Evolutionary conservation across 2,888 invertebrate species (phyloP).

Genomic region (Sepiola atlantica): DNA sequence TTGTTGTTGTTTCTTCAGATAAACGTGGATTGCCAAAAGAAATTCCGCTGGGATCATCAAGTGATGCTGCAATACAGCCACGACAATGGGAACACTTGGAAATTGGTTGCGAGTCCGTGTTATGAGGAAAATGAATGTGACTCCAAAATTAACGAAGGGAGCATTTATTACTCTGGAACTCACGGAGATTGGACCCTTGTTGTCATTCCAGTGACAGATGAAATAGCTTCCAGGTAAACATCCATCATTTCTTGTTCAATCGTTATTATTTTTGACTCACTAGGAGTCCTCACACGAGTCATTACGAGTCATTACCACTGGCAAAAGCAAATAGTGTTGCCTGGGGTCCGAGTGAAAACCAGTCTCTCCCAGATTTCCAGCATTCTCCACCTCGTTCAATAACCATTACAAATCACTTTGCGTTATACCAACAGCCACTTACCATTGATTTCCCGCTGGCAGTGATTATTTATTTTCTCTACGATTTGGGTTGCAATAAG

Average conservation of each 20-base stretch:
- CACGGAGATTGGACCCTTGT: conserved; percentile 73
- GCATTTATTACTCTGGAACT: conserved; percentile 72
- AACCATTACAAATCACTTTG: too few relatives aligned
- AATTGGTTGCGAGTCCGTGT: conserved; percentile 71
- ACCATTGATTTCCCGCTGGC: too few relatives aligned
- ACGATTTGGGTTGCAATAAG: too few relatives aligned
- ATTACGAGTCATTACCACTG: too few relatives aligned
- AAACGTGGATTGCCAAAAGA: conserved; percentile 73
- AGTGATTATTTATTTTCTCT: too few relatives aligned
- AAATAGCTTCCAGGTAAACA: conserved; percentile 57
- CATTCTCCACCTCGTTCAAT: too few relatives aligned
- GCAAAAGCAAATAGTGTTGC: too few relatives aligned
- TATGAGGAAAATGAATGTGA: conserved; percentile 70
- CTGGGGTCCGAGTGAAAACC: too few relatives aligned
- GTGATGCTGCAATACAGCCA: conserved; percentile 74
- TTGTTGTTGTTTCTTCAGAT: conserved; percentile 62
- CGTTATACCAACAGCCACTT: too few relatives aligned
- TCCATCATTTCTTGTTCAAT: neutral
- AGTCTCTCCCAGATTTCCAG: too few relatives aligned
- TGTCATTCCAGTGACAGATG: conserved; percentile 70
- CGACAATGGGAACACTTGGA: conserved; percentile 72
- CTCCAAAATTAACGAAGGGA: conserved; percentile 68
- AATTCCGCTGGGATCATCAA: conserved; percentile 71
- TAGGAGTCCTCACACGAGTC: too few relatives aligned
- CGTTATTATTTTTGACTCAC: neutral